phyloP scores from a whole-genome alignment of 2,888 invertebrate species.

The Sympetrum striolatum region DNA sequence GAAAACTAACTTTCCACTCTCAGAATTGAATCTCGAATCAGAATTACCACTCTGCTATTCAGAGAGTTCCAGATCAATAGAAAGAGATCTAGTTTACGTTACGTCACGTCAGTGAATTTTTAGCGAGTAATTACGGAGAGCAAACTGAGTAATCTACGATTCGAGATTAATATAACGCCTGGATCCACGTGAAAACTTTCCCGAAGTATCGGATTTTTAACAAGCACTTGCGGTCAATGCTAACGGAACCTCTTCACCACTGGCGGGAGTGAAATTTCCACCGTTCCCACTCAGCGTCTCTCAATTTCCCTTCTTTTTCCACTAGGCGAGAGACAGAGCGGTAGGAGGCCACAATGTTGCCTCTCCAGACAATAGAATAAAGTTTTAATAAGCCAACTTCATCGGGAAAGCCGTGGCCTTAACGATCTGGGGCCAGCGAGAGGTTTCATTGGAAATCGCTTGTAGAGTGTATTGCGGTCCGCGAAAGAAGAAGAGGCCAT shows the following conservation, averaged over 20 bases:
- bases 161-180: slow-evolving; percentile 2
- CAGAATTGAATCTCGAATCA: no score
- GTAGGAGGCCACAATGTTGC: neutral
- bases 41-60: no score
- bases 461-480: neutral
- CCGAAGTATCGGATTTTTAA: slow-evolving; percentile 31
- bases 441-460: slow-evolving; percentile 16
- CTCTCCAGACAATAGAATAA: slow-evolving; percentile 25
- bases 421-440: neutral
- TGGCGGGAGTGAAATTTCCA: neutral
- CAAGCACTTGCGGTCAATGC: slow-evolving; percentile 40
- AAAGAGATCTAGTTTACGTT: neutral
- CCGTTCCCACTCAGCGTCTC: neutral
- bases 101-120: neutral
- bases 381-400: slow-evolving; percentile 36
- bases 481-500: neutral
- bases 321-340: neutral
- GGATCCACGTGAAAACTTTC: slow-evolving; percentile 23
- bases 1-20: no score
- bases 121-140: slow-evolving; percentile 12
- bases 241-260: slow-evolving; percentile 4
- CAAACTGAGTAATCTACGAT: slow-evolving; percentile 12
- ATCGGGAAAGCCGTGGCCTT: neutral
- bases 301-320: neutral
- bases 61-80: no score